phyloP scores from a whole-genome alignment of 2,797 vertebrate species.

The Pteropus rufus region DNA sequence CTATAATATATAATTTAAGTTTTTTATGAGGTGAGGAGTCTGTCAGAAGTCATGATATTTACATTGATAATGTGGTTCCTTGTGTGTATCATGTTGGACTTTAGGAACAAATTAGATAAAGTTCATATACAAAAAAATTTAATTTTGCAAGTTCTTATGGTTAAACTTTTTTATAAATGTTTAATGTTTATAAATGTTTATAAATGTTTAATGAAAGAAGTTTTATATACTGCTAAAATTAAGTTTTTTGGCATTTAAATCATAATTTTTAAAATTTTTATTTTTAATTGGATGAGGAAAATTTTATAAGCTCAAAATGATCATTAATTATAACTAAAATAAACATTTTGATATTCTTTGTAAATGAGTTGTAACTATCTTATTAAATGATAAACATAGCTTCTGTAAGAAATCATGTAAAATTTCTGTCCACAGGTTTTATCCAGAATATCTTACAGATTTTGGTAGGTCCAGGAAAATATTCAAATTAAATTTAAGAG shows the following conservation, averaged over 20 bases:
- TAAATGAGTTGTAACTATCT: not conserved
- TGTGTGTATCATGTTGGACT: not conserved
- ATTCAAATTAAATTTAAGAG: not conserved
- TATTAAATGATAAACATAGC: slow-evolving; percentile 2
- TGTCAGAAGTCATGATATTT: not conserved
- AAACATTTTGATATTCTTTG: slow-evolving; percentile 13
- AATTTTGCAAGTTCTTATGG: not conserved
- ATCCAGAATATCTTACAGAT: not conserved
- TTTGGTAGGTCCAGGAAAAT: not conserved
- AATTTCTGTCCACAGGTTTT: not conserved
- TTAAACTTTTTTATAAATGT: not conserved
- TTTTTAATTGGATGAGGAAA: not conserved
- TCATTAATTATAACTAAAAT: not conserved
- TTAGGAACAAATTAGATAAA: not conserved
- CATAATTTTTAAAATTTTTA: not conserved
- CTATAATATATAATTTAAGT: not conserved
- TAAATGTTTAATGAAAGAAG: not conserved
- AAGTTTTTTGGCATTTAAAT: not conserved
- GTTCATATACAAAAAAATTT: not conserved
- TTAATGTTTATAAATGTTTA: not conserved
- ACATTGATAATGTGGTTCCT: not conserved
- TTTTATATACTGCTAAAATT: not conserved
- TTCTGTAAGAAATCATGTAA: slow-evolving; percentile 22
- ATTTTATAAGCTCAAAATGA: slow-evolving; percentile 2
- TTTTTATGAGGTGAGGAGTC: not conserved